Percentiles rank a stretch among this genome's conserved stretches.
phyloP scores from a whole-genome alignment of 2,113 vertebrate species.

The Dunckerocampus dactyliophorus region DNA sequence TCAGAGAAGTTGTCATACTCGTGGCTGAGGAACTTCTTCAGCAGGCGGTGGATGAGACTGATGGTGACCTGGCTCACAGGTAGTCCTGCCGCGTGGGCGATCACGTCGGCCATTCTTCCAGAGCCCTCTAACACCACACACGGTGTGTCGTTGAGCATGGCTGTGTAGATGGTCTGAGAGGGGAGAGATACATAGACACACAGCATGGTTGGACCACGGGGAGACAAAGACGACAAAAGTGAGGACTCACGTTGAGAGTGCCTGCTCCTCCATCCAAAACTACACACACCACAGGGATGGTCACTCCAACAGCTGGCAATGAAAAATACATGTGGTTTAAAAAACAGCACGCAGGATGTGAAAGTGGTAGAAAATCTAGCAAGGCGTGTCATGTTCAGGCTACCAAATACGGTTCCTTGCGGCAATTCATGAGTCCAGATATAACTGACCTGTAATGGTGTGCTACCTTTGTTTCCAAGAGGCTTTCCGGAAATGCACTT shows the following conservation, averaged over 20 bases:
- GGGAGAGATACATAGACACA: conserved; percentile 9
- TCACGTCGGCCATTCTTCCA: conserved; percentile 88
- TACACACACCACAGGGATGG: conserved; percentile 89
- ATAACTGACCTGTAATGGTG: conserved; percentile 3
- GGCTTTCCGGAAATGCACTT: conserved; percentile 84
- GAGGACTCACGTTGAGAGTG: conserved; percentile 84
- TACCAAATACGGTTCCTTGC: neutral
- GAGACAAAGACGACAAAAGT: neutral
- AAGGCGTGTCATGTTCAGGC: no score
- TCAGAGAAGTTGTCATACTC: conserved; percentile 78
- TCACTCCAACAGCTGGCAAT: conserved; percentile 70
- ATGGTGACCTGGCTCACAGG: conserved; percentile 77
- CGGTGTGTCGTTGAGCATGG: conserved; percentile 83
- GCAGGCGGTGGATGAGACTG: conserved; percentile 73
- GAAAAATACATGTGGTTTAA: conserved; percentile 12
- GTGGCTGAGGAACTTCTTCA: conserved; percentile 76
- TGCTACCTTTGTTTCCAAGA: conserved; percentile 62
- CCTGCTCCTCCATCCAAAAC: conserved; percentile 93
- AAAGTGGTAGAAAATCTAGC: neutral
- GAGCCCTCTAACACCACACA: conserved; percentile 93
- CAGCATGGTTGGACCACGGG: neutral
- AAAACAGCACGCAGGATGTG: neutral
- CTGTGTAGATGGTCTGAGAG: conserved; percentile 85
- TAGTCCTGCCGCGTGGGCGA: conserved; percentile 80
- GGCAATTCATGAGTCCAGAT: neutral